phyloP scores from a whole-genome alignment of 2,113 vertebrate genomes.

The Archocentrus centrarchus region DNA sequence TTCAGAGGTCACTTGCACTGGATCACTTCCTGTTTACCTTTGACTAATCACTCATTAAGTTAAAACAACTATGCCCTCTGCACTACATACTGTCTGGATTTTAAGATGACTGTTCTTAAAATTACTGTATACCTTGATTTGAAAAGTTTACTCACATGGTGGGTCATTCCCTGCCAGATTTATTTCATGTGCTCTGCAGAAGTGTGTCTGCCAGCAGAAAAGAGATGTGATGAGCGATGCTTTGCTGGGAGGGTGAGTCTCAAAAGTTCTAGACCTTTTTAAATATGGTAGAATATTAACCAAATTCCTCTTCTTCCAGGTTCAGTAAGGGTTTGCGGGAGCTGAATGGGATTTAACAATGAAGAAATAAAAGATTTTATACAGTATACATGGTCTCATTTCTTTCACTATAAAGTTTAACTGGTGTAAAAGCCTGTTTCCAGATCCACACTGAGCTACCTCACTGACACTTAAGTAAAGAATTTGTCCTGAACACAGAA shows the following conservation, averaged over 20 bases:
- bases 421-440: neutral
- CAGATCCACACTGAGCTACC: neutral
- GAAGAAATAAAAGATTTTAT: neutral
- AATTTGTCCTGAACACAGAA: neutral
- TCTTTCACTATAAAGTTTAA: neutral
- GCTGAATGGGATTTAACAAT: neutral
- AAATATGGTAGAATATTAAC: no score
- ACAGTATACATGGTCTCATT: neutral
- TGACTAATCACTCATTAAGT: accelerated
- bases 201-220: conserved; percentile 67
- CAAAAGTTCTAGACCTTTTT: neutral
- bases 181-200: conserved; percentile 82
- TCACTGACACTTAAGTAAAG: accelerated
- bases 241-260: conserved; percentile 70
- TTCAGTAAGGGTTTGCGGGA: neutral
- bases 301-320: neutral
- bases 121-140: neutral
- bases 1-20: neutral
- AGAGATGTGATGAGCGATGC: conserved; percentile 66
- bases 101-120: neutral
- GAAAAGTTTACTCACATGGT: neutral
- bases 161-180: conserved; percentile 62
- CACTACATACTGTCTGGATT: neutral
- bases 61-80: neutral
- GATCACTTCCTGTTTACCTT: neutral